Evolutionary conservation across 2,888 invertebrate genomes (phyloP).

Genomic region (Adelognathus sp.): DNA sequence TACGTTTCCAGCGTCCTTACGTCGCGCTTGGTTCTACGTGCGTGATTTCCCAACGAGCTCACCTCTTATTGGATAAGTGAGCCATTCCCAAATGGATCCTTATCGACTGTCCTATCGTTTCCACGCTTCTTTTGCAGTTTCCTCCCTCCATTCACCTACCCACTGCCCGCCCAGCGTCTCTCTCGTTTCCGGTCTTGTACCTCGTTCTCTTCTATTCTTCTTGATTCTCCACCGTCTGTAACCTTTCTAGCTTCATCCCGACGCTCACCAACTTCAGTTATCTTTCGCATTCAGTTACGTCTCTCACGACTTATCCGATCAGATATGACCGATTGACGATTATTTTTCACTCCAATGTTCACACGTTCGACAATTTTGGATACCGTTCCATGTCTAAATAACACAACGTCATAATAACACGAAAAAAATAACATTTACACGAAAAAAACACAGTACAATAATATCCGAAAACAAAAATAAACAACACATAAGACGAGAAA

Average conservation of each 20-base stretch:
- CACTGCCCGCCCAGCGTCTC: conserved; percentile 40
- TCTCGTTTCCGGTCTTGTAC: conserved; percentile 42
- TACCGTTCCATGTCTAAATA: no score
- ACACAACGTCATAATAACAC: no score
- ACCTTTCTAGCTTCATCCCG: conserved; percentile 13
- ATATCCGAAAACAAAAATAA: no score
- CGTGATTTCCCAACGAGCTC: conserved; percentile 64
- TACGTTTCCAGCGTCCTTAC: conserved; percentile 58
- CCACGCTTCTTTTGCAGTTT: conserved; percentile 52
- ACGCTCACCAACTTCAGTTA: not conserved
- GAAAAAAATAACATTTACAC: no score
- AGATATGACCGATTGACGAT: conserved; percentile 27
- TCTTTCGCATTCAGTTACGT: conserved; percentile 31
- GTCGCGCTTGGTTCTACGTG: conserved; percentile 61
- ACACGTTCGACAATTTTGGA: no score
- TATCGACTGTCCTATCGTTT: conserved; percentile 61
- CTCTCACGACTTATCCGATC: conserved; percentile 5
- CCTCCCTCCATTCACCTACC: conserved; percentile 50
- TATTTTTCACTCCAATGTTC: not conserved
- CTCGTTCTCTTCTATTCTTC: conserved; percentile 45
- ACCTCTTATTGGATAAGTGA: conserved; percentile 67
- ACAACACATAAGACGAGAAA: no score
- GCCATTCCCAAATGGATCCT: conserved; percentile 64
- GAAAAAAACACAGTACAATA: no score
- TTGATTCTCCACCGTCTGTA: conserved; percentile 8